Evolutionary conservation across 2,797 vertebrate genomes (phyloP).

Genomic region (Sebastes steindachneri): DNA sequence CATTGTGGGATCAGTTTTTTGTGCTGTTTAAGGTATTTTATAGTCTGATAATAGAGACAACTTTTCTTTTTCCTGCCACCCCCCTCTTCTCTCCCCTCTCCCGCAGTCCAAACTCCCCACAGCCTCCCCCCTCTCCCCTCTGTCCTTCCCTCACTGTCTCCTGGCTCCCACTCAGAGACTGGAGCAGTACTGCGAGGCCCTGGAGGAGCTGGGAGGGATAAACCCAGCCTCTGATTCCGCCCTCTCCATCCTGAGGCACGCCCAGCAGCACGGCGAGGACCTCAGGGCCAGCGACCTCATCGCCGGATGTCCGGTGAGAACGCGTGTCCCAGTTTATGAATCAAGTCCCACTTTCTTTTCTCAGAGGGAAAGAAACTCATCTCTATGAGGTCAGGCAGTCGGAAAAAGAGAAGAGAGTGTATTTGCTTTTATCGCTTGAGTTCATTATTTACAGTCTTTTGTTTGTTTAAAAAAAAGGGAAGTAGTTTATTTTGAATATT

Average conservation of each 20-base stretch:
- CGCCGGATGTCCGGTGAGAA: constrained; percentile 90
- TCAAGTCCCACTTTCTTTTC: constrained; percentile 59
- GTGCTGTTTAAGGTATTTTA: background rate
- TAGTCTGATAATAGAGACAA: background rate
- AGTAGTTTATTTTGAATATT: background rate
- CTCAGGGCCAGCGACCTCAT: constrained; percentile 92
- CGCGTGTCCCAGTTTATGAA: constrained; percentile 50
- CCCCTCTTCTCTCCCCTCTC: background rate
- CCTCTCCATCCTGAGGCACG: constrained; percentile 86
- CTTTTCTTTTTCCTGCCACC: background rate
- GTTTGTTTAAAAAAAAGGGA: background rate
- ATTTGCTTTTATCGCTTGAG: background rate
- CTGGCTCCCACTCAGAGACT: constrained; percentile 87
- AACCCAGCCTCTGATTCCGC: constrained; percentile 87
- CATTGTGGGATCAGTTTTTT: rapidly evolving
- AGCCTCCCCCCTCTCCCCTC: constrained; percentile 74
- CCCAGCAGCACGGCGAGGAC: constrained; percentile 88
- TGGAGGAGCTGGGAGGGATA: constrained; percentile 88
- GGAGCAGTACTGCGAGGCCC: constrained; percentile 86
- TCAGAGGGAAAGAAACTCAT: constrained; percentile 32
- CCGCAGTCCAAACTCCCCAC: constrained; percentile 78
- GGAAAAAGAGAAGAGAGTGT: background rate
- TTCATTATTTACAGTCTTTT: background rate
- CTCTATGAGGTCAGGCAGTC: constrained; percentile 40
- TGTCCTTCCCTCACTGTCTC: constrained; percentile 84